Percentiles rank a stretch among this genome's conserved stretches.
Evolutionary conservation across 1,140 invertebrate genomes (phyloP).

Genomic region (Leptopilina clavipes): DNA sequence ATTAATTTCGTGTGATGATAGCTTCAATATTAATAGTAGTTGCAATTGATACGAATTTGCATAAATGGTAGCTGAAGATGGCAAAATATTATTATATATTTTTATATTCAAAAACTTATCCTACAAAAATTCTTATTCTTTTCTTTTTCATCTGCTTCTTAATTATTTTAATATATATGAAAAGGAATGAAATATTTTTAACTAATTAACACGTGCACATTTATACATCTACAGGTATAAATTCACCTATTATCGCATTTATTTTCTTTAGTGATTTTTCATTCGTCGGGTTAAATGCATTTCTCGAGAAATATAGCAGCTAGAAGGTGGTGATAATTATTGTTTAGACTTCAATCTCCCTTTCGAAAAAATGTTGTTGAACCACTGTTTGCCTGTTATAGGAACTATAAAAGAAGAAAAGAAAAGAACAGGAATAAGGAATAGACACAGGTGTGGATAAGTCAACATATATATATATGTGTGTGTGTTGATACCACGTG

Average conservation of each 20-base stretch:
- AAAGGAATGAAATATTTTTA: background rate
- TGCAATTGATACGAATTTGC: too few species aligned
- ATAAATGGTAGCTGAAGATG: too few species aligned
- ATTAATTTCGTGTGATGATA: too few species aligned
- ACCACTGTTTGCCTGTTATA: constrained; percentile 15
- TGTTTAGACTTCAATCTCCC: constrained; percentile 27
- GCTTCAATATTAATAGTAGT: too few species aligned
- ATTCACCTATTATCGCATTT: background rate
- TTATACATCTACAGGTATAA: background rate
- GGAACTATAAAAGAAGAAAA: constrained; percentile 24
- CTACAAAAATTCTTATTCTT: too few species aligned
- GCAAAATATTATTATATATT: too few species aligned
- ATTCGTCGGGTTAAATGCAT: background rate
- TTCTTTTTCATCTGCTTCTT: too few species aligned
- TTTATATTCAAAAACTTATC: too few species aligned
- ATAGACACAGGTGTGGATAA: constrained; percentile 33
- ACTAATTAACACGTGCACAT: background rate
- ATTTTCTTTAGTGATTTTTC: constrained; percentile 2
- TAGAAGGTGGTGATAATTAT: constrained; percentile 21
- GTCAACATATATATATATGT: too few species aligned
- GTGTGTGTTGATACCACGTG: background rate
- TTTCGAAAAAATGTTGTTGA: constrained; percentile 30
- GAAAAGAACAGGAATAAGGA: constrained; percentile 18
- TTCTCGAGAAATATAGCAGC: constrained; percentile 11
- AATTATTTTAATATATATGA: too few species aligned